Conservation (phyloP, 2,113 vertebrate genomes). For the Podarcis cretensis region DNA sequence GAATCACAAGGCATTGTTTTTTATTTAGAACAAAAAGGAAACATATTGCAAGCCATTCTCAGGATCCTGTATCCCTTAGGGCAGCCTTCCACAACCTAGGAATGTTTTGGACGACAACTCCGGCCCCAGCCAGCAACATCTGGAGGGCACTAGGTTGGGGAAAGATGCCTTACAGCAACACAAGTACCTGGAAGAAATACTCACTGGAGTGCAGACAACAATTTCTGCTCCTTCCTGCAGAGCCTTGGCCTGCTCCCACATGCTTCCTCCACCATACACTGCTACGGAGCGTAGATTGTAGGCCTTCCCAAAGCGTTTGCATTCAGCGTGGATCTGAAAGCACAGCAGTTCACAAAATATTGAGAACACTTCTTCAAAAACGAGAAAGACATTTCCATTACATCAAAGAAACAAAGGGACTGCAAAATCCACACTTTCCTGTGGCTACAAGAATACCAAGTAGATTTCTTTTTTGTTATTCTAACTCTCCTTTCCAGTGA, state of each 20-base stretch:
- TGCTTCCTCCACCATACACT: constrained; percentile 97
- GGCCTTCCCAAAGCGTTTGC: constrained; percentile 97
- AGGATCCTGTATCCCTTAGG: too few species aligned
- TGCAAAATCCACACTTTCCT: neutral
- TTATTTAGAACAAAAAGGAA: rapidly evolving
- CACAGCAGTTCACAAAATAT: neutral
- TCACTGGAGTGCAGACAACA: constrained; percentile 98
- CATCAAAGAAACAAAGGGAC: neutral
- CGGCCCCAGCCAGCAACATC: too few species aligned
- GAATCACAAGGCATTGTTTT: neutral
- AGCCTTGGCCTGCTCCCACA: constrained; percentile 99
- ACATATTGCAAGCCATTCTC: neutral
- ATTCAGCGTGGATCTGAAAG: constrained; percentile 92
- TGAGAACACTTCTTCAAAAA: neutral
- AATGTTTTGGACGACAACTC: too few species aligned
- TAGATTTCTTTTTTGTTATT: neutral
- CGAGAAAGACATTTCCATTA: neutral
- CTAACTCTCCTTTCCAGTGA: neutral
- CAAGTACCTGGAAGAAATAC: constrained; percentile 44
- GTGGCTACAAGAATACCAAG: neutral
- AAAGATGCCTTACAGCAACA: neutral
- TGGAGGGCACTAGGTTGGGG: too few species aligned
- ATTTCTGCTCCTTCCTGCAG: constrained; percentile 99
- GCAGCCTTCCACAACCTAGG: neutral
- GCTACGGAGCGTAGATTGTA: constrained; percentile 97